phyloP scores from a whole-genome alignment of 2,797 vertebrate genomes.

The Heteromormyrus szaboi region DNA sequence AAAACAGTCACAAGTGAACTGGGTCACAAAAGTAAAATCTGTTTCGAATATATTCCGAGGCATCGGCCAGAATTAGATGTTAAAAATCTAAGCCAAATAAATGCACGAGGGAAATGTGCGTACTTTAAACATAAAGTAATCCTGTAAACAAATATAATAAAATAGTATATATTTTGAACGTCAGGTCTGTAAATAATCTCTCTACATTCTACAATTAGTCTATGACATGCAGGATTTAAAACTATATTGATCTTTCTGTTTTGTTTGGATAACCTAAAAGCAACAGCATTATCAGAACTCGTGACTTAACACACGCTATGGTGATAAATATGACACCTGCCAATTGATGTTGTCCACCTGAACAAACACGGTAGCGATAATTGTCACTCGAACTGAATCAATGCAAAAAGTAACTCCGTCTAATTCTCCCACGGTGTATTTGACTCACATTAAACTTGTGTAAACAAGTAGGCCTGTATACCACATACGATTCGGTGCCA shows the following conservation, averaged over 20 bases:
- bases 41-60: neutral
- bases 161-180: neutral
- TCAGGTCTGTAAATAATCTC: neutral
- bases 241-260: neutral
- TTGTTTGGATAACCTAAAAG: neutral
- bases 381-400: slow-evolving; percentile 42
- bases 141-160: neutral
- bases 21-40: neutral
- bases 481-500: slow-evolving; percentile 13
- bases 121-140: neutral
- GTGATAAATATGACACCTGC: neutral
- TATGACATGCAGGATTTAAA: neutral
- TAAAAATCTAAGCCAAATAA: neutral
- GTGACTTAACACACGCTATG: neutral
- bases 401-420: slow-evolving; percentile 38
- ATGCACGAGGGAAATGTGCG: neutral
- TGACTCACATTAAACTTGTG: slow-evolving; percentile 29
- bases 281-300: neutral
- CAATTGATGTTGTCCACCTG: slow-evolving; percentile 15
- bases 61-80: neutral
- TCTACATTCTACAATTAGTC: neutral
- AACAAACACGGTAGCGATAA: slow-evolving; percentile 49
- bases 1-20: neutral
- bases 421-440: slow-evolving; percentile 47
- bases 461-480: slow-evolving; percentile 1